phyloP scores from a whole-genome alignment of 2,797 vertebrate species.

The Percopsis omiscomaycus region DNA sequence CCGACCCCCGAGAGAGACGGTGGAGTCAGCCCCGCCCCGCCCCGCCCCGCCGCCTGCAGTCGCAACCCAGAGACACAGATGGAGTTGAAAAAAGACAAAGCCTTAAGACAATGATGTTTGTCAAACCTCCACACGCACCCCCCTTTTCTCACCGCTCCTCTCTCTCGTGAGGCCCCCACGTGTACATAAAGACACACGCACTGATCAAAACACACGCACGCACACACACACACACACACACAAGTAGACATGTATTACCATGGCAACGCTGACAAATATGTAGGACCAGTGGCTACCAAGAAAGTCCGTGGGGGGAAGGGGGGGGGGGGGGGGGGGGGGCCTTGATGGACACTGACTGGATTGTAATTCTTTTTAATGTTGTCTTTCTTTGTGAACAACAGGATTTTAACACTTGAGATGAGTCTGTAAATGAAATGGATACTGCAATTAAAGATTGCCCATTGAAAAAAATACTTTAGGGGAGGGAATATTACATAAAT shows the following conservation, averaged over 20 bases:
- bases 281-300: constrained; percentile 19
- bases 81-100: constrained; percentile 61
- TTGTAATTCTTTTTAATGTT: constrained; percentile 69
- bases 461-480: constrained; percentile 26
- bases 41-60: constrained; percentile 12
- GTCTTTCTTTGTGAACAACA: constrained; percentile 67
- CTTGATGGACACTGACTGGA: constrained; percentile 57
- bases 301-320: constrained; percentile 27
- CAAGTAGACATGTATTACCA: constrained; percentile 50
- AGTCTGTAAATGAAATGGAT: constrained; percentile 57
- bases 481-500: constrained; percentile 53
- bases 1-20: constrained; percentile 19
- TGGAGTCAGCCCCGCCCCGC: constrained; percentile 22
- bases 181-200: constrained; percentile 44
- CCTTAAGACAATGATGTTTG: constrained; percentile 79
- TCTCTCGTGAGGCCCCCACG: constrained; percentile 35
- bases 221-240: constrained; percentile 17
- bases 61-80: constrained; percentile 47
- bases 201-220: constrained; percentile 19
- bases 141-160: constrained; percentile 11
- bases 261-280: constrained; percentile 43
- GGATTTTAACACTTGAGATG: constrained; percentile 53
- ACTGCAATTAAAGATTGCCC: constrained; percentile 27
- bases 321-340: constrained; percentile 2
- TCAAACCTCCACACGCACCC: constrained; percentile 30